Conservation (phyloP, 2,888 invertebrate species). For the Sipha maydis region DNA sequence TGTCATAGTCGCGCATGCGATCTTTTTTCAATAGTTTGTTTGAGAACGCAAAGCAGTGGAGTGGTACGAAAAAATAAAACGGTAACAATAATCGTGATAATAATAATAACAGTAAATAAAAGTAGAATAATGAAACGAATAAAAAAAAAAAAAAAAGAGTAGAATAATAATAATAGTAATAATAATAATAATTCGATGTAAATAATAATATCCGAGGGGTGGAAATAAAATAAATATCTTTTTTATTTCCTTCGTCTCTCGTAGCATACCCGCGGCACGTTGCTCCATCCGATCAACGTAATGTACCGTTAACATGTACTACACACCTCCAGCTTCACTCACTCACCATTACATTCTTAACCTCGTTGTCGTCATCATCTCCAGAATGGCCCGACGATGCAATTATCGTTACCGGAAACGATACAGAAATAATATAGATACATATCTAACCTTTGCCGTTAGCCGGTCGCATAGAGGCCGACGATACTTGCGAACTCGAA, state of each 20-base stretch:
- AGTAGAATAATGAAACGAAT: not conserved
- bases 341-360: too few species aligned
- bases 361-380: not conserved
- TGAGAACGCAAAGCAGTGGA: not conserved
- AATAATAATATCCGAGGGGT: slow-evolving; percentile 12
- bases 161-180: not conserved
- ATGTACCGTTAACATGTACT: slow-evolving; percentile 44
- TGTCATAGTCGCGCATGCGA: not conserved
- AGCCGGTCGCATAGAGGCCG: not conserved
- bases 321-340: not conserved
- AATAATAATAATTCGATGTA: slow-evolving; percentile 29
- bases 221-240: slow-evolving; percentile 14
- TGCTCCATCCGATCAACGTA: slow-evolving; percentile 42
- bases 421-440: slow-evolving; percentile 12
- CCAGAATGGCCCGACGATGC: not conserved
- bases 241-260: slow-evolving; percentile 25
- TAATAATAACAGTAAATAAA: not conserved
- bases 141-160: not conserved
- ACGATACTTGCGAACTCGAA: not conserved
- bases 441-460: not conserved
- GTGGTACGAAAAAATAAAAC: slow-evolving; percentile 34
- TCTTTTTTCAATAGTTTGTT: slow-evolving; percentile 32
- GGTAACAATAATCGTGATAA: not conserved
- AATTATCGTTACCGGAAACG: slow-evolving; percentile 30
- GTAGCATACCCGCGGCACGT: not conserved